These are phyloP conservation scores for Ctenicera cuprea DNA, from an alignment of 2,888 invertebrate species.

Conservation along the genomic window DNA sequence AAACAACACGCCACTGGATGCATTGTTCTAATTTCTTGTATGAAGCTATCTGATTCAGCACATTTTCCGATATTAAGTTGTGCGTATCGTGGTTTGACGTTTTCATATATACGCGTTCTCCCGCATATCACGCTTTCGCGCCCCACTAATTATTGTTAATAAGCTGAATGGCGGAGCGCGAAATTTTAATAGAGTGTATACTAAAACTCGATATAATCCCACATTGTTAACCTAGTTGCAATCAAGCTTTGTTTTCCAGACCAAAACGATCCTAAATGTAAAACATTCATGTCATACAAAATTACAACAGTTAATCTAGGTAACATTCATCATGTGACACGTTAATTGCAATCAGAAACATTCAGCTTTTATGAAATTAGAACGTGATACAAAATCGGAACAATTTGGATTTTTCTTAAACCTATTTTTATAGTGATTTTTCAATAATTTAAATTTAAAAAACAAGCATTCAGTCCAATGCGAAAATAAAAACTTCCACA, in stretches of 20 bases:
- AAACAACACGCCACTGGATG: slow-evolving; percentile 40
- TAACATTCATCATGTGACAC: too few relatives aligned
- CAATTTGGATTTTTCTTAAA: too few relatives aligned
- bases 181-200: slow-evolving; percentile 17
- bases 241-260: slow-evolving; percentile 1
- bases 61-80: slow-evolving; percentile 34
- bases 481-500: too few relatives aligned
- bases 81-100: slow-evolving; percentile 15
- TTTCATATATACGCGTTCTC: slow-evolving; percentile 25
- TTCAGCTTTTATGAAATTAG: too few relatives aligned
- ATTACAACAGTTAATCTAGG: background rate
- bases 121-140: slow-evolving; percentile 24
- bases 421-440: too few relatives aligned
- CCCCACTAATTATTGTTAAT: slow-evolving; percentile 35
- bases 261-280: background rate
- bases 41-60: slow-evolving; percentile 42
- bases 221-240: slow-evolving; percentile 10
- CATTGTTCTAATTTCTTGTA: slow-evolving; percentile 43
- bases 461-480: too few relatives aligned
- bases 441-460: too few relatives aligned
- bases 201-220: background rate
- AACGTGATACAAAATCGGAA: too few relatives aligned
- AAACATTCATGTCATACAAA: background rate
- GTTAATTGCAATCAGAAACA: too few relatives aligned
- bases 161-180: background rate